Evolutionary conservation across 2,888 invertebrate species (phyloP).

Genomic region (Agrotis clavis): DNA sequence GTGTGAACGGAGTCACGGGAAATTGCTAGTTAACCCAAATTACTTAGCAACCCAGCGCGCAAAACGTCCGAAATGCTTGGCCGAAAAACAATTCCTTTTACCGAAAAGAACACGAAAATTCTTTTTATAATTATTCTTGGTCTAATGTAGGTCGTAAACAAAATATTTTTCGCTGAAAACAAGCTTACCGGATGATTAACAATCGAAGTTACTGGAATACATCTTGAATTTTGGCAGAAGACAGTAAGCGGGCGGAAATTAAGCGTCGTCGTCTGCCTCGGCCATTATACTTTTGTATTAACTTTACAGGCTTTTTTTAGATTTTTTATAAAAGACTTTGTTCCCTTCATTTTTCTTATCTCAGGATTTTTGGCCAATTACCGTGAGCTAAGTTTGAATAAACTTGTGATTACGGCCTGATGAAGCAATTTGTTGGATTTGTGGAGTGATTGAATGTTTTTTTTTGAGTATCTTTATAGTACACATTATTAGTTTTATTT

Average conservation of each 20-base stretch:
- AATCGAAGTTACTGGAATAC: slow-evolving; percentile 78
- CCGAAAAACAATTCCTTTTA: slow-evolving; percentile 43
- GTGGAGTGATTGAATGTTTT: not conserved
- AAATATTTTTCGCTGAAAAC: slow-evolving; percentile 72
- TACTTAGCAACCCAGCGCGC: slow-evolving; percentile 27
- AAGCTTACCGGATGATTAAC: slow-evolving; percentile 75
- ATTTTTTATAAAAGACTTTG: slow-evolving; percentile 47
- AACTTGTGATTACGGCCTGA: slow-evolving; percentile 28
- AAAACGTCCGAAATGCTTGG: slow-evolving; percentile 32
- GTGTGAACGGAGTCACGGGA: slow-evolving; percentile 39
- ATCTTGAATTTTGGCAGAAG: slow-evolving; percentile 55
- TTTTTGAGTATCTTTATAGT: not conserved
- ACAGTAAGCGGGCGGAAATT: slow-evolving; percentile 79
- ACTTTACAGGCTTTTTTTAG: slow-evolving; percentile 67
- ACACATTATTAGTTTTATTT: not conserved
- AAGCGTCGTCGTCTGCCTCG: slow-evolving; percentile 78
- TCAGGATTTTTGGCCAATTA: slow-evolving; percentile 31
- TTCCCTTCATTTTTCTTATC: slow-evolving; percentile 20
- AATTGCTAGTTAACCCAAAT: slow-evolving; percentile 56
- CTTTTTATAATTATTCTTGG: slow-evolving; percentile 37
- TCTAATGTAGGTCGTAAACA: slow-evolving; percentile 45
- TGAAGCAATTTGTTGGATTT: slow-evolving; percentile 20
- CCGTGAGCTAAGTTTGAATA: slow-evolving; percentile 25
- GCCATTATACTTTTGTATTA: slow-evolving; percentile 80
- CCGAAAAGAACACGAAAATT: slow-evolving; percentile 39